Conservation (phyloP, 2,888 invertebrate genomes). For the Peribatodes rhomboidaria region DNA sequence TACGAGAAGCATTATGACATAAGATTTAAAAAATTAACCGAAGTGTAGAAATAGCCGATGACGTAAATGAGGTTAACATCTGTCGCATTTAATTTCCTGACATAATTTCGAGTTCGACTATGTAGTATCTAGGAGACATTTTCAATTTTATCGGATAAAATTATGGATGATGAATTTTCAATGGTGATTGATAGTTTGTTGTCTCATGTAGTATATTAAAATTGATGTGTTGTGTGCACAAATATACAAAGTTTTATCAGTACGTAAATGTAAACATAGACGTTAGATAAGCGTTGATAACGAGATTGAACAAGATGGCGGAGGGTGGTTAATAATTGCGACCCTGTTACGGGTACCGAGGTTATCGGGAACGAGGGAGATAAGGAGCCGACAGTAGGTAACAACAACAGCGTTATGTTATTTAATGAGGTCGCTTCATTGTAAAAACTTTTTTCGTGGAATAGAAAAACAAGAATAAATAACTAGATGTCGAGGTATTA, state of each 20-base stretch:
- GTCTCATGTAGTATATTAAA: conserved; percentile 46
- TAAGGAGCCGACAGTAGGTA: conserved; percentile 29
- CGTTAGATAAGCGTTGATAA: conserved; percentile 69
- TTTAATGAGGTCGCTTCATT: conserved; percentile 18
- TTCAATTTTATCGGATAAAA: conserved; percentile 18
- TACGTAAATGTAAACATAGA: conserved; percentile 68
- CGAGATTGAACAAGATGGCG: conserved; percentile 71
- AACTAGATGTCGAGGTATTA: neutral
- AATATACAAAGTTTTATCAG: conserved; percentile 59
- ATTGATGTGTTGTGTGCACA: conserved; percentile 43
- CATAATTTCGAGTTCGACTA: conserved; percentile 17
- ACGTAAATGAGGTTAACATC: conserved; percentile 39
- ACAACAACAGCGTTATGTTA: conserved; percentile 21
- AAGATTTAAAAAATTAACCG: conserved; percentile 34
- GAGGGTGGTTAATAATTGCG: conserved; percentile 50
- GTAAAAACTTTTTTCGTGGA: conserved; percentile 3
- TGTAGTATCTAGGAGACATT: neutral
- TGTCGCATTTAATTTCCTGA: conserved; percentile 33
- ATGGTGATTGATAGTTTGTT: conserved; percentile 39
- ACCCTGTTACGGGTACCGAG: conserved; percentile 54
- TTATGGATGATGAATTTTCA: conserved; percentile 20
- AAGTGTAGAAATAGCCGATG: conserved; percentile 36
- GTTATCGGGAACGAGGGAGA: conserved; percentile 45
- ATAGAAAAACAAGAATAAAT: neutral
- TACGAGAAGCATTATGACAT: conserved; percentile 36